Percentiles rank a stretch among this genome's conserved stretches.
Evolutionary conservation across 2,797 vertebrate species (phyloP).

Genomic region (Eulemur albifrons): DNA sequence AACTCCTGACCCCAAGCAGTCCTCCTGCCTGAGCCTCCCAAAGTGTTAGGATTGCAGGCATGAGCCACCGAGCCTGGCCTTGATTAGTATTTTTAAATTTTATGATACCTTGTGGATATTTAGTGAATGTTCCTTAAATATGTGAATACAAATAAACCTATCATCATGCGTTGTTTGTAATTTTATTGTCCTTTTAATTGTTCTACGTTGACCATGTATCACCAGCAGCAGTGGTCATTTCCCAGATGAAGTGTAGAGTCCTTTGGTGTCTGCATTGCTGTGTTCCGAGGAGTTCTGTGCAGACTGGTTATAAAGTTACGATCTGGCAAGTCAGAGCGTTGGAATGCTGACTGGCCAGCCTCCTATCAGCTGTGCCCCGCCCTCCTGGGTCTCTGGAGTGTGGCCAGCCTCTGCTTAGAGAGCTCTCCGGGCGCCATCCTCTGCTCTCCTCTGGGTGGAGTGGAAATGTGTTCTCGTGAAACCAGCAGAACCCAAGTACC

Average conservation of each 20-base stretch:
- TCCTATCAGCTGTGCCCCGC: background rate
- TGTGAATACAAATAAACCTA: background rate
- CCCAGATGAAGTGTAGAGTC: background rate
- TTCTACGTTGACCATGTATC: background rate
- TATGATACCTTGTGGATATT: background rate
- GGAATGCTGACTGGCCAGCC: background rate
- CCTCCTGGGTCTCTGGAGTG: background rate
- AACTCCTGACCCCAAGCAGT: background rate
- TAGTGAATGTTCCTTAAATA: background rate
- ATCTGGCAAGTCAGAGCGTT: constrained; percentile 27
- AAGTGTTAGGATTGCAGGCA: background rate
- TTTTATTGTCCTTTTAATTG: background rate
- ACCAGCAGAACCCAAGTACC: background rate
- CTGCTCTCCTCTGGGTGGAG: background rate
- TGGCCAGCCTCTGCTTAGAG: background rate
- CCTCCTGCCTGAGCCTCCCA: background rate
- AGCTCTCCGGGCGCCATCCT: background rate
- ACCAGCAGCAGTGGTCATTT: background rate
- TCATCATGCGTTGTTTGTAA: background rate
- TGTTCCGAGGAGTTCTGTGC: background rate
- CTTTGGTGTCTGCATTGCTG: background rate
- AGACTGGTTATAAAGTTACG: background rate
- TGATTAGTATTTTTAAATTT: background rate
- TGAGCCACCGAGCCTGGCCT: background rate
- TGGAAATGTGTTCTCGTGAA: background rate